These are phyloP conservation scores for Tetrao urogallus DNA, from an alignment of 2,113 vertebrate genomes.

Conservation along the genomic window DNA sequence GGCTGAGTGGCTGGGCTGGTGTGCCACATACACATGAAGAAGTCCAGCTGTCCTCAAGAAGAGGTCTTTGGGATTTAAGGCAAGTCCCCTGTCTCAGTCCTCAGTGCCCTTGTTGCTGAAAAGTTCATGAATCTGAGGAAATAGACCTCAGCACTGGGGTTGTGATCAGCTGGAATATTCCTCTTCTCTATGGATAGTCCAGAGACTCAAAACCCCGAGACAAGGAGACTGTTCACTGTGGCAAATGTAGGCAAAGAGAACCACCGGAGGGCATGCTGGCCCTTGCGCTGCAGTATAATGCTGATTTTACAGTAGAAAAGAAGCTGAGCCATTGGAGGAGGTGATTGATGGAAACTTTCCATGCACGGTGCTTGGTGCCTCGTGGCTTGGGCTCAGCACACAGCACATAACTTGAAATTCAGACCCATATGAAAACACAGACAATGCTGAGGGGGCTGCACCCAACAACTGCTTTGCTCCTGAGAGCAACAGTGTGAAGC, in stretches of 20 bases:
- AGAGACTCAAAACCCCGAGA: neutral
- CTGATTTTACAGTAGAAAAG: neutral
- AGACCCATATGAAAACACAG: neutral
- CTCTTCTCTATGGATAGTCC: neutral
- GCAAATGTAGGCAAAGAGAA: neutral
- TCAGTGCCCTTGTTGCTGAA: neutral
- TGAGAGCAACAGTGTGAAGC: neutral
- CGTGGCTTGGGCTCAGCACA: neutral
- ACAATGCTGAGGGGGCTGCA: neutral
- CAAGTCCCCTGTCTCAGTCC: conserved; percentile 21
- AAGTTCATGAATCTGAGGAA: neutral
- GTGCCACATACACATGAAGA: neutral
- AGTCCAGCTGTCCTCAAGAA: neutral
- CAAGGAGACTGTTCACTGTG: neutral
- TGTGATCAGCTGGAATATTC: neutral
- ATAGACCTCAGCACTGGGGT: neutral
- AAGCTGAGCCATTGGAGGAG: neutral
- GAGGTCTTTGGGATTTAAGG: conserved; percentile 54
- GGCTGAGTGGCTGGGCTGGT: neutral
- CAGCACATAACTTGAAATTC: neutral
- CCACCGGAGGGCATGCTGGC: neutral
- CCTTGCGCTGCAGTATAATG: neutral
- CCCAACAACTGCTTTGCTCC: neutral
- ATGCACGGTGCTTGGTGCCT: neutral
- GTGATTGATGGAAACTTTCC: neutral